Evolutionary conservation across 2,113 vertebrate genomes (phyloP).

Genomic region (Casuarius casuarius): DNA sequence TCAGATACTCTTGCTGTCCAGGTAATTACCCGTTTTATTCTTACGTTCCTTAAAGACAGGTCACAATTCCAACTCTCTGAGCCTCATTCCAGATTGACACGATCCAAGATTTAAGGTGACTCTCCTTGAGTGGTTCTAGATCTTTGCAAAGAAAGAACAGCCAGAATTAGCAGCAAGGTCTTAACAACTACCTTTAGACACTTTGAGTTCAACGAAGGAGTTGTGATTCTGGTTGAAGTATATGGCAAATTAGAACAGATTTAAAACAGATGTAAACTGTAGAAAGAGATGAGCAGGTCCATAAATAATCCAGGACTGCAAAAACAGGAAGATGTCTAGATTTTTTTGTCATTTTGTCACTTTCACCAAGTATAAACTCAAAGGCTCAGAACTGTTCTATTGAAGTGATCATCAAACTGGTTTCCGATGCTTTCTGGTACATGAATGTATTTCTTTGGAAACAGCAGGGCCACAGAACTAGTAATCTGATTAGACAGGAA

Average conservation of each 20-base stretch:
- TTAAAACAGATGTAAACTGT: neutral
- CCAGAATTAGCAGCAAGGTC: neutral
- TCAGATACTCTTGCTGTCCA: neutral
- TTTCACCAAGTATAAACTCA: neutral
- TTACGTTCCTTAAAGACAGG: neutral
- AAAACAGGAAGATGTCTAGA: neutral
- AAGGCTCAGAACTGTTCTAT: neutral
- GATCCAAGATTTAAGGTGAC: neutral
- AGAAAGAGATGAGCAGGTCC: neutral
- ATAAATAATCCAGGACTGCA: neutral
- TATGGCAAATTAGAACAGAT: neutral
- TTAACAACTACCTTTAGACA: neutral
- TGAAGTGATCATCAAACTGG: neutral
- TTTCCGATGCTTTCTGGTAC: neutral
- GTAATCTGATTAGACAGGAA: neutral
- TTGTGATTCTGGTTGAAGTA: neutral
- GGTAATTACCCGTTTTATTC: neutral
- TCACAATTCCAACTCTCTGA: rapidly evolving
- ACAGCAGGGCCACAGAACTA: neutral
- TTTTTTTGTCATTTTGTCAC: neutral
- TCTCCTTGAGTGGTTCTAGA: neutral
- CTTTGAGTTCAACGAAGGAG: neutral
- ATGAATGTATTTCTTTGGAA: neutral
- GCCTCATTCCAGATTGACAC: neutral
- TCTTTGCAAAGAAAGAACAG: neutral